Percentiles rank a stretch among this genome's conserved stretches.
These are phyloP conservation scores for Stramonita haemastoma DNA, from an alignment of 2,888 invertebrate genomes.

Conservation along the genomic window DNA sequence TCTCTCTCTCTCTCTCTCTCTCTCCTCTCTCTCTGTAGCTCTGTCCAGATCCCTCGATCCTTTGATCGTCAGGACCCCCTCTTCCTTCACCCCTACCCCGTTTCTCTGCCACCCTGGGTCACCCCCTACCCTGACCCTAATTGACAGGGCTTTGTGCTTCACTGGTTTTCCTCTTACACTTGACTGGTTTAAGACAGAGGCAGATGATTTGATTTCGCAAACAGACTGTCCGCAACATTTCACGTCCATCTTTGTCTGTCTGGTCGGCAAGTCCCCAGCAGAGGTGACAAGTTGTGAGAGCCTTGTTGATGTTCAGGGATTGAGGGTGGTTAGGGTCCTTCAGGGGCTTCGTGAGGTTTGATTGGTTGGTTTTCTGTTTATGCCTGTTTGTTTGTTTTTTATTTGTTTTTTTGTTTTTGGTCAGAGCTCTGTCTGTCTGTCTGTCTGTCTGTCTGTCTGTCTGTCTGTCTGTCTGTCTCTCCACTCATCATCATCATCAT, in stretches of 20 bases:
- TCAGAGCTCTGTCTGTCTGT: background rate
- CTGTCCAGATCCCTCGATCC: background rate
- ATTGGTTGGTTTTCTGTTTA: background rate
- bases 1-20: no score
- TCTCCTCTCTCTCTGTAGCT: background rate
- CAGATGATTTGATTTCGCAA: conserved; percentile 33
- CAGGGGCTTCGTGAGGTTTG: no score
- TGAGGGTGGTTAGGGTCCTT: no score
- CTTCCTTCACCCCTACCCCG: background rate
- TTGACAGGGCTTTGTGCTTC: conserved; percentile 33
- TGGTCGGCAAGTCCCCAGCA: background rate
- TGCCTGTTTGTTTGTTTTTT: background rate
- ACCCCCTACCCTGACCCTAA: conserved; percentile 11
- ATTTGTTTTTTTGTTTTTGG: background rate
- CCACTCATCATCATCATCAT: background rate
- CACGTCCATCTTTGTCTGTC: conserved; percentile 35
- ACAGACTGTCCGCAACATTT: conserved; percentile 32
- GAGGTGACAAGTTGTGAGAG: background rate
- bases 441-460: background rate
- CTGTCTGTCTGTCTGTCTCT: background rate
- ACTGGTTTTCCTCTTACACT: conserved; percentile 16
- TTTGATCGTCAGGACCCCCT: background rate
- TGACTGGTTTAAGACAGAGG: background rate
- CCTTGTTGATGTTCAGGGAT: background rate
- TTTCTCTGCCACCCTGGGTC: background rate